These are phyloP conservation scores for Chymomyza fuscimana DNA, from an alignment of 2,888 invertebrate species.

Conservation along the genomic window DNA sequence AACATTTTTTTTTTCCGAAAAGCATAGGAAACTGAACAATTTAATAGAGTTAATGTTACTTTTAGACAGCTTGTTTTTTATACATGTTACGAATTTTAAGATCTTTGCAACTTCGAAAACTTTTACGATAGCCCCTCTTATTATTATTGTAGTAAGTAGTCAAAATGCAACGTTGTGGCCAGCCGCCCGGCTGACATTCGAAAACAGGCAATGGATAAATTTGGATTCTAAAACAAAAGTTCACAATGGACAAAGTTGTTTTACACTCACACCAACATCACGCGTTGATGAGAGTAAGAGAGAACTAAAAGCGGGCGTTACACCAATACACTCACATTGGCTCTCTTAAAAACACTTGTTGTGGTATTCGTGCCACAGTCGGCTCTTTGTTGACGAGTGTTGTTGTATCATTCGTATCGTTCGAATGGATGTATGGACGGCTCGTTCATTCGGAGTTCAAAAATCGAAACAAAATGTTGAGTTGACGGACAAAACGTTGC, in stretches of 20 bases:
- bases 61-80: too few species aligned
- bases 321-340: not conserved
- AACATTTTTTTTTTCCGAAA: too few species aligned
- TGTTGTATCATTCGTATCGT: not conserved
- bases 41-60: too few species aligned
- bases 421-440: constrained; percentile 11
- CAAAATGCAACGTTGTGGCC: not conserved
- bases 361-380: constrained; percentile 1
- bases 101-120: not conserved
- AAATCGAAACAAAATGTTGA: constrained; percentile 63
- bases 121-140: not conserved
- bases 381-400: not conserved
- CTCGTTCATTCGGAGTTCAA: constrained; percentile 59
- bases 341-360: constrained; percentile 43
- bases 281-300: not conserved
- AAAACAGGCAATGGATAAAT: not conserved
- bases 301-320: not conserved
- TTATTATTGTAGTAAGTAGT: not conserved
- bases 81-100: too few species aligned
- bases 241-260: not conserved
- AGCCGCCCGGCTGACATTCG: not conserved
- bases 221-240: not conserved
- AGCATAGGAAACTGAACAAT: too few species aligned
- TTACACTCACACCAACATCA: not conserved
- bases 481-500: constrained; percentile 59